Evolutionary conservation across 2,113 vertebrate species (phyloP).

Genomic region (Bothrops jararaca): DNA sequence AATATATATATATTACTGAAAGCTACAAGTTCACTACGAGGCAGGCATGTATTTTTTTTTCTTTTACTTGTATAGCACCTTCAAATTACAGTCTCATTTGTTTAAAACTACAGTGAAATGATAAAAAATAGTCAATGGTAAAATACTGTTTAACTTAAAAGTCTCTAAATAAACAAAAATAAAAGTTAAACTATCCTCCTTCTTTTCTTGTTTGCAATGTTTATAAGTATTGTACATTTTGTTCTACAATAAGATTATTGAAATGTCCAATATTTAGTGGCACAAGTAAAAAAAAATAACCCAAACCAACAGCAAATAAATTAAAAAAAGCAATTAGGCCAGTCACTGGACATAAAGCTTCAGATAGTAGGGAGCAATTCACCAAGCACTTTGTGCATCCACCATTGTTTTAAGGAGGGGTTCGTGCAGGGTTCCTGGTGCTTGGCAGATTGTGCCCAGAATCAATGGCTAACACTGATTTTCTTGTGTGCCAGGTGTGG

Average conservation of each 20-base stretch:
- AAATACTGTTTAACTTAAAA: conserved; percentile 86
- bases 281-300: conserved; percentile 83
- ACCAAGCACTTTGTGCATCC: conserved; percentile 19
- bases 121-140: conserved; percentile 86
- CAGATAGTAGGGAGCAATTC: conserved; percentile 65
- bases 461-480: conserved; percentile 85
- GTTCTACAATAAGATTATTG: conserved; percentile 72
- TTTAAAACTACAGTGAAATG: conserved; percentile 93
- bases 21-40: conserved; percentile 94
- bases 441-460: conserved; percentile 12
- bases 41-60: conserved; percentile 89
- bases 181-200: conserved; percentile 78
- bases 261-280: conserved; percentile 92
- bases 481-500: conserved; percentile 67
- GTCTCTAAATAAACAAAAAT: conserved; percentile 75
- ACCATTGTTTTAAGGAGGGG: conserved; percentile 4
- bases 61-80: conserved; percentile 92
- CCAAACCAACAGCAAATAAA: conserved; percentile 76
- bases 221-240: conserved; percentile 83
- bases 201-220: conserved; percentile 72
- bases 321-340: conserved; percentile 90
- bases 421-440: conserved; percentile 13
- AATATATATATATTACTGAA: conserved; percentile 84
- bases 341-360: conserved; percentile 94
- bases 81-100: conserved; percentile 85